Evolutionary conservation across 2,888 invertebrate species (phyloP).

Genomic region (Helleia helle): DNA sequence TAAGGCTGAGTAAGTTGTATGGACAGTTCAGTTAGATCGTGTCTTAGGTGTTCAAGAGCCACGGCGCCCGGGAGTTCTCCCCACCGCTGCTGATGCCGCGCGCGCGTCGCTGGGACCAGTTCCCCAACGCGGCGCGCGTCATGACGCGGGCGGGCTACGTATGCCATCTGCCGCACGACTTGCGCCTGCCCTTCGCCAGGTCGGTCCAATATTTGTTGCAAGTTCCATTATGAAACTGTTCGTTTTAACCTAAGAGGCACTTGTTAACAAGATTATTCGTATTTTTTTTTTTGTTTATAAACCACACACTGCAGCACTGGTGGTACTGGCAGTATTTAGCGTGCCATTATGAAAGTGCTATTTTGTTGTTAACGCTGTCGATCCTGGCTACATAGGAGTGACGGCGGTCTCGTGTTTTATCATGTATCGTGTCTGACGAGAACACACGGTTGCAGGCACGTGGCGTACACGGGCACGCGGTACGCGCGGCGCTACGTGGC

Average conservation of each 20-base stretch:
- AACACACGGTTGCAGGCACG: slow-evolving; percentile 64
- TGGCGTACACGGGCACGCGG: slow-evolving; percentile 85
- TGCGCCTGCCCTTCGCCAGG: slow-evolving; percentile 75
- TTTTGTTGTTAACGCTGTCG: too few relatives aligned
- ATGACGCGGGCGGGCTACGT: slow-evolving; percentile 92
- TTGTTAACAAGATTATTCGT: too few relatives aligned
- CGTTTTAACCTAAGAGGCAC: too few relatives aligned
- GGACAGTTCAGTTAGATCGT: too few relatives aligned
- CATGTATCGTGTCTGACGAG: too few relatives aligned
- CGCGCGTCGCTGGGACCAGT: slow-evolving; percentile 72
- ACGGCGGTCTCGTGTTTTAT: too few relatives aligned
- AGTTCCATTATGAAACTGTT: too few relatives aligned
- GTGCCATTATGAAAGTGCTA: background rate
- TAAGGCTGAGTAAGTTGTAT: too few relatives aligned
- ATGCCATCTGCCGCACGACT: slow-evolving; percentile 88
- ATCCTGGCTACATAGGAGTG: too few relatives aligned
- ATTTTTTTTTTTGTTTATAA: too few relatives aligned
- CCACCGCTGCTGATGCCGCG: slow-evolving; percentile 89
- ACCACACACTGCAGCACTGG: too few relatives aligned
- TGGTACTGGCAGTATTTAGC: background rate
- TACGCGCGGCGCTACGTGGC: slow-evolving; percentile 89
- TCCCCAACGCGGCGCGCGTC: slow-evolving; percentile 79
- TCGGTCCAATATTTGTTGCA: too few relatives aligned
- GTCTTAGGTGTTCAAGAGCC: slow-evolving; percentile 77
- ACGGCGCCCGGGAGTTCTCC: slow-evolving; percentile 85